Evolutionary conservation across 2,888 invertebrate genomes (phyloP), one percentile per base, ranked within the genome.

Genomic region (Diogma glabrata): DNA sequence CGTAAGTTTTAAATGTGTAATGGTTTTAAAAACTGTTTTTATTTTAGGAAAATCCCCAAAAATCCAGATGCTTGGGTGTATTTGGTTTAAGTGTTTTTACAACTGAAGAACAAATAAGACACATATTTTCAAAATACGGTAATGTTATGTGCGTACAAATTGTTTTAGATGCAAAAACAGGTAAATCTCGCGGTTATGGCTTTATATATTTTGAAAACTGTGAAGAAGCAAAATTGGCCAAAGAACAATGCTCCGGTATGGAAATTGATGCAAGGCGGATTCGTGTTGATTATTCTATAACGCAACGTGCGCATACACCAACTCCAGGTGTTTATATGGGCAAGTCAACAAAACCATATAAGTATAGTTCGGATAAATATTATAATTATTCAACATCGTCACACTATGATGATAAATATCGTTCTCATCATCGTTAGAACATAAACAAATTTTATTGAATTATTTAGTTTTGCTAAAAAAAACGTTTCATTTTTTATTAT

Each of bases 321-420:
- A 97, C 96, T 4, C 96, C 96, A 6, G 96, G 96, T 52, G 87
- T 95, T 59, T 96, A 96, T 65, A 91, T 94, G 86, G 96, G 96
- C 47, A 89, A 87, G 69, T 89, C 92, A 2, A 90, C 92, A 20
- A n/a, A n/a, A n/a, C n/a, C n/a, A n/a, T n/a, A n/a, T n/a, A n/a
- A n/a, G n/a, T n/a, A n/a, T n/a, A n/a, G n/a, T n/a, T n/a, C n/a
- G n/a, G n/a, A n/a, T n/a, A n/a, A n/a, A n/a, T n/a, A n/a, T n/a
- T n/a, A n/a, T n/a, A n/a, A n/a, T n/a, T n/a, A n/a, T n/a, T n/a
- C n/a, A n/a, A n/a, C n/a, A n/a, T n/a, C n/a, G n/a, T n/a, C n/a
- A n/a, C n/a, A n/a, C n/a, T n/a, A n/a, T n/a, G n/a, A n/a, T n/a
- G n/a, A n/a, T n/a, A n/a, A n/a, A n/a, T n/a, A n/a, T n/a, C n/a